phyloP scores from a whole-genome alignment of 2,113 vertebrate genomes.

The Gymnocephalus cernua region DNA sequence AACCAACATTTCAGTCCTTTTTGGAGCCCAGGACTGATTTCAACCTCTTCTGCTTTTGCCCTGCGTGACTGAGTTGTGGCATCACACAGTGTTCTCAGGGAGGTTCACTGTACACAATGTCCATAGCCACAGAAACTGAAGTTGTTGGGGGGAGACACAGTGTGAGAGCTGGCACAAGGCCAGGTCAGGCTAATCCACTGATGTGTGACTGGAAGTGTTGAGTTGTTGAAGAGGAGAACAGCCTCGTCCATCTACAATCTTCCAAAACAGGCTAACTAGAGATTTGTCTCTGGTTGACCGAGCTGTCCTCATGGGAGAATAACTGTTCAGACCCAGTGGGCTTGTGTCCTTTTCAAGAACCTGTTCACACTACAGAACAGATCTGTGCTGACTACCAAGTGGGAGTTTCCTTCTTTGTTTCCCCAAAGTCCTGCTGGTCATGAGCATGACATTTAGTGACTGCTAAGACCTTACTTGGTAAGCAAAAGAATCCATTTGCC shows the following conservation, averaged over 20 bases:
- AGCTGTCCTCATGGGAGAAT: slow-evolving; percentile 2
- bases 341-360: slow-evolving; percentile 25
- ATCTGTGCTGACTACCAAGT: slow-evolving; percentile 6
- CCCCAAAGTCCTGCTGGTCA: background rate
- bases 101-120: background rate
- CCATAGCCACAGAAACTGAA: slow-evolving; percentile 11
- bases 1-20: slow-evolving; percentile 8
- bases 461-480: background rate
- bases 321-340: slow-evolving; percentile 29
- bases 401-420: slow-evolving; percentile 4
- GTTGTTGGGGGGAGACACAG: slow-evolving; percentile 6
- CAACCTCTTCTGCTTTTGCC: slow-evolving; percentile 17
- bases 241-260: background rate
- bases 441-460: background rate
- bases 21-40: slow-evolving; percentile 2
- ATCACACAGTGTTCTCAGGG: slow-evolving; percentile 7
- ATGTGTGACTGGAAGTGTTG: slow-evolving; percentile 26
- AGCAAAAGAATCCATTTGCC: background rate
- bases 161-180: slow-evolving; percentile 20
- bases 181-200: slow-evolving; percentile 35
- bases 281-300: background rate
- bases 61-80: slow-evolving; percentile 15
- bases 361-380: slow-evolving; percentile 21
- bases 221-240: slow-evolving; percentile 2
- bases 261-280: background rate